These are phyloP conservation scores for Drosophila kepulauana DNA, from an alignment of 1,140 invertebrate genomes.

Conservation along the genomic window DNA sequence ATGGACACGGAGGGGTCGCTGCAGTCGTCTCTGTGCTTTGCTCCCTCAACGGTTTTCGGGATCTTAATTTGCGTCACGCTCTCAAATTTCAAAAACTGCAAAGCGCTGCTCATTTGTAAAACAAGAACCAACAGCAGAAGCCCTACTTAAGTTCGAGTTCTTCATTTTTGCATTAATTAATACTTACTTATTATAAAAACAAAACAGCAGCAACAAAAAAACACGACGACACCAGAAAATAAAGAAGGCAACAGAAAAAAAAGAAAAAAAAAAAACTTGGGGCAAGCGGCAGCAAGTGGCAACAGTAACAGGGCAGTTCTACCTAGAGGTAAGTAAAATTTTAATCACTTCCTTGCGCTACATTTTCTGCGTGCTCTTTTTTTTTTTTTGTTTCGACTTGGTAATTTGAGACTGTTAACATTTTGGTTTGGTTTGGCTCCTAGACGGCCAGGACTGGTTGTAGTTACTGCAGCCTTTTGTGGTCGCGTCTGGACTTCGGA, in stretches of 20 bases:
- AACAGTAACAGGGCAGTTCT: slow-evolving; percentile 11
- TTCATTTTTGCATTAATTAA: slow-evolving; percentile 82
- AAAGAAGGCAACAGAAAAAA: slow-evolving; percentile 45
- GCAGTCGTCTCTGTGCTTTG: background rate
- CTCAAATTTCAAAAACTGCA: slow-evolving; percentile 68
- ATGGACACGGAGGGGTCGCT: slow-evolving; percentile 37
- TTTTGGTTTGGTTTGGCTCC: slow-evolving; percentile 51
- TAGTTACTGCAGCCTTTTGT: slow-evolving; percentile 55
- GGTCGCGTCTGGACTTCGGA: slow-evolving; percentile 60
- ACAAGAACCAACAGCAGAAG: slow-evolving; percentile 61
- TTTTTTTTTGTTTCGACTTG: slow-evolving; percentile 42
- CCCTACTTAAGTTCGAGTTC: slow-evolving; percentile 72
- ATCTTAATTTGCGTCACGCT: slow-evolving; percentile 76
- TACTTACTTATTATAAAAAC: slow-evolving; percentile 71
- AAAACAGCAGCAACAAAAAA: slow-evolving; percentile 17
- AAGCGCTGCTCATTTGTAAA: slow-evolving; percentile 71
- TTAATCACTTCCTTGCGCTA: slow-evolving; percentile 79
- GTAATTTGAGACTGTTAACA: slow-evolving; percentile 81
- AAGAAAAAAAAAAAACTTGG: slow-evolving; percentile 23
- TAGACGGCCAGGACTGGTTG: background rate
- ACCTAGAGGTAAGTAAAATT: slow-evolving; percentile 66
- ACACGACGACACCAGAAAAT: slow-evolving; percentile 1
- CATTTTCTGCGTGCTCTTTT: slow-evolving; percentile 43
- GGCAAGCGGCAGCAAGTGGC: slow-evolving; percentile 14
- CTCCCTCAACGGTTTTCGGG: slow-evolving; percentile 38